Evolutionary conservation across 2,113 vertebrate genomes (phyloP), one percentile per base, ranked within the genome.

Genomic region (Vulpes ferrilata): DNA sequence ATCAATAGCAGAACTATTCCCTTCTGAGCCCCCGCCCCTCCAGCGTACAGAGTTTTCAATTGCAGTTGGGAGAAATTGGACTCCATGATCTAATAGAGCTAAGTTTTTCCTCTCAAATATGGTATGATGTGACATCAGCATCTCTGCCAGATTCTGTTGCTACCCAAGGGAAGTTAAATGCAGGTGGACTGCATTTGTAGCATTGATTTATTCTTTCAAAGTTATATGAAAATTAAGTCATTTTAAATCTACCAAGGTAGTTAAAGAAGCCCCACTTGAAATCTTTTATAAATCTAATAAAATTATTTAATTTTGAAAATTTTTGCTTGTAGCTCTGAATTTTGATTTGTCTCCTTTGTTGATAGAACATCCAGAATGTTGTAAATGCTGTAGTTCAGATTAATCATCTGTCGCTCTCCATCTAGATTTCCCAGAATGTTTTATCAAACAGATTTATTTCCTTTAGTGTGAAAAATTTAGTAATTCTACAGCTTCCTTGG

Each of bases 31-130:
- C 57, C 51, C 25, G 35, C 55, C 76, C 57, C 48, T 67, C 12
- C 30, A 53, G 30, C n/a, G 57, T 27, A 74, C 27, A 67, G 74
- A 81, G 80, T 74, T 73, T 95, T 87, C 85, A 38, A 23, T 53
- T 73, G 57, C 23, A 93, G 1, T 57, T 73, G 65, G 65, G 71
- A 97, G n/a, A 84, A 92, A 60, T 38, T 84, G 71, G 74, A 96
- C 27, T 65, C 13, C 1, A n/a, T 96, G 95, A 97, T 57, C 74
- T 79, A 73, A 95, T 32, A 91, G 67, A n/a, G 74, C 59, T 87
- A 90, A 95, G 20, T 94, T 95, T 64, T 88, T 73, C 93, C 88
- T 93, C 60, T 62, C 83, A 57, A 78, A 84, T 25, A 35, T 38
- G 51, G 67, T 53, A n/a, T 71, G 59, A 69, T 11, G 25, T 59